Evolutionary conservation across 2,797 vertebrate species (phyloP), one percentile per base, ranked within the genome.

Genomic region (Odontamblyopus lacepedii): DNA sequence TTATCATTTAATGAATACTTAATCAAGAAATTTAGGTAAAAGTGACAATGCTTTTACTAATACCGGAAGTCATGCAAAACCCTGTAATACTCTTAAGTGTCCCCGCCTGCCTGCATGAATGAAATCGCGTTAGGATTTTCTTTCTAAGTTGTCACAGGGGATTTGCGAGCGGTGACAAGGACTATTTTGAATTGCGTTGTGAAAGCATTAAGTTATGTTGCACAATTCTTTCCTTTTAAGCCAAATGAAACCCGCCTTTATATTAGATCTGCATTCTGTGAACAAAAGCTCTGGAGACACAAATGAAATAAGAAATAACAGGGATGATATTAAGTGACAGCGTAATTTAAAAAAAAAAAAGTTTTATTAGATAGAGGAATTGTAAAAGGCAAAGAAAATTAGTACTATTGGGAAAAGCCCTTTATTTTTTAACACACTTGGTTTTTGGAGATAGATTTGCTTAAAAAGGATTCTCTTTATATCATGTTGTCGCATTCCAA

Each of bases 261-360:
- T 18, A 57, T 57, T 62, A 66, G 77, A 79, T 84, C 74, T 79
- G 74, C 32, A 84, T 76, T 69, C 30, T 81, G 53, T 76, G 63
- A 69, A 75, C 82, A 67, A 74, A 84, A 74, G 69, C 84, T 84
- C 82, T 69, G 55, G 75, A 80, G 79, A 75, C 67, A 73, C 83
- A 82, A 83, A 83, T 86, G 27, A 77, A 89, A 38, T 1, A 8
- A 84, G 32, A 78, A 81, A 79, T 55, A 89, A 85, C 83, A 83
- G 78, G 68, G 15, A 79, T 41, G 6, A 26, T 51, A 70, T 63
- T 71, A 53, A 77, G 62, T 71, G 59, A 76, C 75, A 82, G 64
- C 71, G 75, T 77, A 74, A 72, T 73, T 59, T 56, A 56, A 9
- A 9, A 4, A 32, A 32, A 30, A 30, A 38, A 74, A 80, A 88